phyloP scores from a whole-genome alignment of 2,797 vertebrate genomes.

The Moxostoma hubbsi region DNA sequence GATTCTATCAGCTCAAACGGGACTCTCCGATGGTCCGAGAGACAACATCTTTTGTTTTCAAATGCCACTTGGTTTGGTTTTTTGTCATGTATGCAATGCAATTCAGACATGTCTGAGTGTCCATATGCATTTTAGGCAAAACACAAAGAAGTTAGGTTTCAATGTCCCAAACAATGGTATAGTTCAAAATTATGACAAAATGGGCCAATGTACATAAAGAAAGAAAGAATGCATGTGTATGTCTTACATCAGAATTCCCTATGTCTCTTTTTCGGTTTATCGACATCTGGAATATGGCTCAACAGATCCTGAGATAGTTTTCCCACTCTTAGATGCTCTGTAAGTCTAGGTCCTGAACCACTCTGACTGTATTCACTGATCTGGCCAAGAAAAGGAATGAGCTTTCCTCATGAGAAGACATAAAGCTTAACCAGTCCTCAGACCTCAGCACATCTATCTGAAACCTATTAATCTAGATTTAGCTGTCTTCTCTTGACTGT shows the following conservation, averaged over 20 bases:
- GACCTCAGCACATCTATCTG: slow-evolving; percentile 41
- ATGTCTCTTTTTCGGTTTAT: slow-evolving; percentile 17
- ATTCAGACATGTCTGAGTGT: too few relatives aligned
- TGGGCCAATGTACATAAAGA: neutral
- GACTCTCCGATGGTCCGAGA: too few relatives aligned
- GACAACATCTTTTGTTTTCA: too few relatives aligned
- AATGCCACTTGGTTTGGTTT: too few relatives aligned
- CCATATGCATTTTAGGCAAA: too few relatives aligned
- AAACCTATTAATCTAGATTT: slow-evolving; percentile 60
- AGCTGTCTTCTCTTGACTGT: slow-evolving; percentile 45
- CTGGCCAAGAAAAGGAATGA: slow-evolving; percentile 43
- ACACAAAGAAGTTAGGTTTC: too few relatives aligned
- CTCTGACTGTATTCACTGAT: slow-evolving; percentile 40
- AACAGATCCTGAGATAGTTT: slow-evolving; percentile 35
- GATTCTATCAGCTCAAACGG: too few relatives aligned
- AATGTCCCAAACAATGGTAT: too few relatives aligned
- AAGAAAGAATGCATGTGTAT: neutral
- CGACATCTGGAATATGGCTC: slow-evolving; percentile 22
- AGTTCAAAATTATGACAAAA: too few relatives aligned
- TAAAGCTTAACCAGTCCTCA: slow-evolving; percentile 23
- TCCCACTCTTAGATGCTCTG: slow-evolving; percentile 21
- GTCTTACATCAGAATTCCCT: neutral
- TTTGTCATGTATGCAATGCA: too few relatives aligned
- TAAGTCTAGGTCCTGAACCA: slow-evolving; percentile 28
- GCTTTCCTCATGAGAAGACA: slow-evolving; percentile 27